Conservation (phyloP, 2,797 vertebrate species). For the Cetoscarus ocellatus region DNA sequence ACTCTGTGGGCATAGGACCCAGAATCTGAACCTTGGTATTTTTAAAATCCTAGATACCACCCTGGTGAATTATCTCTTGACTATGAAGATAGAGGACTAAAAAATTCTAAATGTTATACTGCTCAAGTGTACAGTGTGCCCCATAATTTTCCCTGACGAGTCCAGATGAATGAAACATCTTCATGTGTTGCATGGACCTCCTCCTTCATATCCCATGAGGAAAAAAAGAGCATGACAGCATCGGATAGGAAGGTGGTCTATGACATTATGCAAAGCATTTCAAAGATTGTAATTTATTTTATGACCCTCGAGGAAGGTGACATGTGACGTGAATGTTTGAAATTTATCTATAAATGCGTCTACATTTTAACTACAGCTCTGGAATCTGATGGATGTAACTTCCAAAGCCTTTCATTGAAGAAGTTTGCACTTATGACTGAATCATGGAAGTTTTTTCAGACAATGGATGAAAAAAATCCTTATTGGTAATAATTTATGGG, state of each 20-base stretch:
- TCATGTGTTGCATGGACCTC: conserved; percentile 42
- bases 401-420: not conserved
- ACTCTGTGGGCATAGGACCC: too few species aligned
- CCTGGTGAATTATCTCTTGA: too few species aligned
- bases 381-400: not conserved
- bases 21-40: too few species aligned
- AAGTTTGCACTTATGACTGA: not conserved
- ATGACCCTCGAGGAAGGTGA: conserved; percentile 5
- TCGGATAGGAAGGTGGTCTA: conserved; percentile 23
- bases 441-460: not conserved
- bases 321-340: conserved; percentile 7
- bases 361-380: not conserved
- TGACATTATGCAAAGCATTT: conserved; percentile 42
- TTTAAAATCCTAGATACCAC: too few species aligned
- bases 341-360: not conserved
- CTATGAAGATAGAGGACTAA: too few species aligned
- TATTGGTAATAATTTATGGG: conserved; percentile 17
- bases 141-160: conserved; percentile 28
- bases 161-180: conserved; percentile 48
- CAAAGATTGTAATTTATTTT: conserved; percentile 23
- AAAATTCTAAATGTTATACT: not conserved
- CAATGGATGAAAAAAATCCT: not conserved
- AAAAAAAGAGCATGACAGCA: conserved; percentile 52
- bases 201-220: conserved; percentile 31
- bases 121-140: not conserved